Percentiles rank a stretch among this genome's conserved stretches.
phyloP scores from a whole-genome alignment of 2,797 vertebrate genomes.

The Danio jaintianensis region DNA sequence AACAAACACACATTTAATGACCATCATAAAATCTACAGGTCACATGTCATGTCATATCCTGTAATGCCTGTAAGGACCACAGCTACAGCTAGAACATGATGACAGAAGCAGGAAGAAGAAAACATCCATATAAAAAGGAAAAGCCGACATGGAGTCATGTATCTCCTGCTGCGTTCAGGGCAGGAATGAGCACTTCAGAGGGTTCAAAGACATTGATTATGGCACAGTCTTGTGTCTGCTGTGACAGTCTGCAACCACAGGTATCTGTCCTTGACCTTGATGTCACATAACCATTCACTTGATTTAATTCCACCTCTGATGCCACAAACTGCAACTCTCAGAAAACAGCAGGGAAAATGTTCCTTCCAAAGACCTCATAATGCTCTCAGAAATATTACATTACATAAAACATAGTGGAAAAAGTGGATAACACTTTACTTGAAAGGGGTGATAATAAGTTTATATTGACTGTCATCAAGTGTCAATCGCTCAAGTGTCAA shows the following conservation, averaged over 20 bases:
- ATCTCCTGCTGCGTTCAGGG: constrained; percentile 25
- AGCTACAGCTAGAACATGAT: constrained; percentile 11
- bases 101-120: background rate
- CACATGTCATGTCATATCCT: background rate
- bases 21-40: background rate
- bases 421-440: too few relatives aligned
- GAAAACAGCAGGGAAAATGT: background rate
- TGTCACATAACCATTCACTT: constrained; percentile 64
- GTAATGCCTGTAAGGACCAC: background rate
- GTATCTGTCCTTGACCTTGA: constrained; percentile 68
- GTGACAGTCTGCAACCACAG: constrained; percentile 66
- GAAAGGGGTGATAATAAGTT: too few relatives aligned
- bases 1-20: background rate
- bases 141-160: background rate
- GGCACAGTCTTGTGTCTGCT: constrained; percentile 48
- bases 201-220: constrained; percentile 60
- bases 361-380: background rate
- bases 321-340: background rate
- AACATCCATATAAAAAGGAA: constrained; percentile 12
- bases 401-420: background rate
- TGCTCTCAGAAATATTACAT: background rate
- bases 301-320: constrained; percentile 51
- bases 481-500: too few relatives aligned
- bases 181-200: constrained; percentile 45
- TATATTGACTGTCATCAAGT: too few relatives aligned